These are phyloP conservation scores for Spisula solida DNA, from an alignment of 2,888 invertebrate genomes.

Conservation along the genomic window DNA sequence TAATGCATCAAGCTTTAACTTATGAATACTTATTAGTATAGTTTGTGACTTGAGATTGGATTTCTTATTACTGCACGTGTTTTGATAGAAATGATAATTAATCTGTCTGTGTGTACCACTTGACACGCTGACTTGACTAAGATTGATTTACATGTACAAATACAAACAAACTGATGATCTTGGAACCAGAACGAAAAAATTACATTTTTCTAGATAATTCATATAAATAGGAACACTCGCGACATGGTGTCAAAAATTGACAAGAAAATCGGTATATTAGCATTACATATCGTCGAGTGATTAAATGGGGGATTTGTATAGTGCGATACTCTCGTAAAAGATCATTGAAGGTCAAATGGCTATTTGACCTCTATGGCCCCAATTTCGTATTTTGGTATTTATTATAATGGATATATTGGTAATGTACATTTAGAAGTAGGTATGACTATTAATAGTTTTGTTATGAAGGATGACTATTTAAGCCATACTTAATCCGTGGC, in stretches of 20 bases:
- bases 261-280: neutral
- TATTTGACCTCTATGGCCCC: neutral
- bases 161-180: neutral
- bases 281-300: neutral
- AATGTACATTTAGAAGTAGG: neutral
- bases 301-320: neutral
- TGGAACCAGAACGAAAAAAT: neutral
- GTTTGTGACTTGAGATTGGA: neutral
- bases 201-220: neutral
- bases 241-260: neutral
- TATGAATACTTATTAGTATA: slow-evolving; percentile 16
- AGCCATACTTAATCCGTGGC: no score
- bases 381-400: neutral
- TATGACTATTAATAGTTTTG: neutral
- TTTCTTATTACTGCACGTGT: neutral
- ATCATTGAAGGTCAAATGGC: neutral
- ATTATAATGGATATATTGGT: neutral
- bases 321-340: neutral
- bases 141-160: slow-evolving; percentile 12
- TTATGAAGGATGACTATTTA: neutral
- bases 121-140: neutral
- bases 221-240: neutral
- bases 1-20: neutral
- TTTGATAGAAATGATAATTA: neutral
- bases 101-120: neutral